phyloP scores from a whole-genome alignment of 1,140 invertebrate genomes.

The Agrypnia vestita region DNA sequence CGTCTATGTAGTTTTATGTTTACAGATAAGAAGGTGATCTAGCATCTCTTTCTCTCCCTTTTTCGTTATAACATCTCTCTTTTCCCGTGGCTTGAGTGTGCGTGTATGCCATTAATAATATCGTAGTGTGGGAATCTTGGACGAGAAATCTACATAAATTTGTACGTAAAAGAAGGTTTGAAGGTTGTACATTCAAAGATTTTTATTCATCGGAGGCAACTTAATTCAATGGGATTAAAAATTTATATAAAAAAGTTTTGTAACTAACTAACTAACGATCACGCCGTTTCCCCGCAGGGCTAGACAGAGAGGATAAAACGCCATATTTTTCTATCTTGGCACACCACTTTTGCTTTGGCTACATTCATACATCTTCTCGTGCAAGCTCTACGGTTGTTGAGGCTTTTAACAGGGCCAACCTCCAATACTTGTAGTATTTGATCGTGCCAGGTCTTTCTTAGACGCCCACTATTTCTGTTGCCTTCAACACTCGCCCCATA shows the following conservation, averaged over 20 bases:
- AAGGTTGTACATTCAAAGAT: not conserved
- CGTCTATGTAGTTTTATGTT: constrained; percentile 57
- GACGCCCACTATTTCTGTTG: no score
- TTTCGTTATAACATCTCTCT: constrained; percentile 39
- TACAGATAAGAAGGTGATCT: constrained; percentile 55
- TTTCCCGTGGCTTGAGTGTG: not conserved
- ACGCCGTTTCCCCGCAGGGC: not conserved
- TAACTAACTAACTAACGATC: not conserved
- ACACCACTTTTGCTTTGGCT: not conserved
- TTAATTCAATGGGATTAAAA: no score
- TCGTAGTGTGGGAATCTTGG: not conserved
- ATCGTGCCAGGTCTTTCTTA: no score
- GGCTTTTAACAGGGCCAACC: not conserved
- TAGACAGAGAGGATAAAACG: not conserved
- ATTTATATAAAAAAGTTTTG: not conserved
- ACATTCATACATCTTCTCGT: no score
- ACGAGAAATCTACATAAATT: constrained; percentile 26
- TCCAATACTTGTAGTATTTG: no score
- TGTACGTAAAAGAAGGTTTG: constrained; percentile 14
- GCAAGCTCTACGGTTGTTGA: not conserved
- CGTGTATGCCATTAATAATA: not conserved
- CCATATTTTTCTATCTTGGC: not conserved
- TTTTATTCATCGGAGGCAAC: no score
- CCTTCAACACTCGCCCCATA: no score
- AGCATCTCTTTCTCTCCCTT: constrained; percentile 18